Base-by-base conservation (phyloP, 1,140 invertebrate species). In the Caerostris darwini region DNA sequence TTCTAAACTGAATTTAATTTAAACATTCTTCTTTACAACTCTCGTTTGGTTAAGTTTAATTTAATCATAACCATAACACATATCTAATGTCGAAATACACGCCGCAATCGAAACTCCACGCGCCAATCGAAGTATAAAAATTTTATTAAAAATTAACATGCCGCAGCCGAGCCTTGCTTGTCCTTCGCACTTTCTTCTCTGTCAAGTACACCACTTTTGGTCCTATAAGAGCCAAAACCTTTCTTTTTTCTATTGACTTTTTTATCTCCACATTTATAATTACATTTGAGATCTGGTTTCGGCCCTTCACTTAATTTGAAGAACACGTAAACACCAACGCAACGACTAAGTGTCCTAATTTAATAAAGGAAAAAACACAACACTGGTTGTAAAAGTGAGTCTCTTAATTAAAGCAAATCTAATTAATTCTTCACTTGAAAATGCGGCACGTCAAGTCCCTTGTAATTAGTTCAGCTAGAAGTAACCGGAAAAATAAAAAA, bases 251-350 rank as follows among this genome's bases (percentile, higher is more conserved):
- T 34, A 34, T 34, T 34, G 0, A 34, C 34, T 34, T 77, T 77
- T 77, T 53, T 53, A 8, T 8, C 19, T 14, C 34, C 12, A 34
- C 71, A 77, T 53, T 77, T 50, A 77, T 77, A 77, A 77, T 77
- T 77, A 77, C 71, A 77, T 77, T 77, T 77, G 71, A 77, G 71
- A 77, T 77, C 71, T 77, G 71, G 34, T 50, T 77, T 77, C 34
- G 4, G 34, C 53, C 12, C 71, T 77, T 77, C 71, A 77, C n/a
- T n/a, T 77, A 77, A 77, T 34, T 77, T 77, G 34, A 34, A 50
- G 71, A 77, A 77, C 53, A 77, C 12, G 71, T 53, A 53, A 77
- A 77, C 34, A 77, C 71, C 71, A 77, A 71, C 12, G 71, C 50
- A 19, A 77, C 69, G 71, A 77, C 71, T 77, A 77, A 53, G 69